These are phyloP conservation scores for Drosophila atripex DNA, from an alignment of 2,888 invertebrate species.

Conservation along the genomic window DNA sequence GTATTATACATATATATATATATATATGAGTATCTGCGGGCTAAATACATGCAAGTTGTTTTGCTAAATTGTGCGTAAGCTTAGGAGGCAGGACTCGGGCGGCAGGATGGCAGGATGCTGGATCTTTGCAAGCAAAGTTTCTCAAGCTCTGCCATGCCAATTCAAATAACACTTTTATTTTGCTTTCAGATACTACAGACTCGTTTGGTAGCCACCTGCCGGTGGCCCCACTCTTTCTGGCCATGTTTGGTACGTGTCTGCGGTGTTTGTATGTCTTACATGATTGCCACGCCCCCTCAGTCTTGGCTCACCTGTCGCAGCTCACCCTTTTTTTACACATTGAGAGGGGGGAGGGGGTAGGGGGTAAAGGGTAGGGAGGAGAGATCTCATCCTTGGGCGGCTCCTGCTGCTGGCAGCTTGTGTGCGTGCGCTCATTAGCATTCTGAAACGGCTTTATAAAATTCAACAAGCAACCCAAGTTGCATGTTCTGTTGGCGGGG, in stretches of 20 bases:
- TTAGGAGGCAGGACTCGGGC: slow-evolving; percentile 46
- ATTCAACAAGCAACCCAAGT: slow-evolving; percentile 76
- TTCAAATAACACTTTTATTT: slow-evolving; percentile 79
- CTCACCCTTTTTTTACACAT: slow-evolving; percentile 26
- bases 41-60: slow-evolving; percentile 78
- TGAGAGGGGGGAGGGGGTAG: background rate
- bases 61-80: slow-evolving; percentile 79
- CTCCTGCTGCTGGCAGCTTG: slow-evolving; percentile 64
- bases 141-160: slow-evolving; percentile 73
- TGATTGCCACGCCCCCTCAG: slow-evolving; percentile 64
- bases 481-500: slow-evolving; percentile 32
- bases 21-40: slow-evolving; percentile 49
- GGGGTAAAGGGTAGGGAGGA: slow-evolving; percentile 1
- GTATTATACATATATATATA: slow-evolving; percentile 2
- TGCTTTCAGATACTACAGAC: slow-evolving; percentile 52
- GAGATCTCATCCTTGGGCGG: slow-evolving; percentile 2
- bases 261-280: slow-evolving; percentile 72
- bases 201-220: slow-evolving; percentile 5
- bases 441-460: slow-evolving; percentile 79
- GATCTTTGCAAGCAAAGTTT: slow-evolving; percentile 58
- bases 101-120: slow-evolving; percentile 2
- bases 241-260: slow-evolving; percentile 69
- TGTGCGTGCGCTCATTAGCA: slow-evolving; percentile 80
- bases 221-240: slow-evolving; percentile 3
- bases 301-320: slow-evolving; percentile 36